Evolutionary conservation across 2,888 invertebrate genomes (phyloP), one percentile per base, ranked within the genome.

Genomic region (Drosophila gaucha): DNA sequence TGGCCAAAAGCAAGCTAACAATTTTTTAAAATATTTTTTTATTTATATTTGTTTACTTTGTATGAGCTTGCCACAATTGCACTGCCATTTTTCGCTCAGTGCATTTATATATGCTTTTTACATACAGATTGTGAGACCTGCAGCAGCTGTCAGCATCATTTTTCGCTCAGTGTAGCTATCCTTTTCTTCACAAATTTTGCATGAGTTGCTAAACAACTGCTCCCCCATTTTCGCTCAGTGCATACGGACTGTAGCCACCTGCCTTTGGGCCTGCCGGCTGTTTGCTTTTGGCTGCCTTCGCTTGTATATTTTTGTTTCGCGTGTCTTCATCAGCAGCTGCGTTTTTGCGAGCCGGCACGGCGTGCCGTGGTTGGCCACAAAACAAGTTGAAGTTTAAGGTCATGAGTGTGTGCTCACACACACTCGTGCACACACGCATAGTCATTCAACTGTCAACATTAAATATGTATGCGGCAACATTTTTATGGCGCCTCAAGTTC

Each of bases 301-400:
- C 60, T 59, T 46, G n/a, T 51, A 30, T 51, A 20, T 31, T 54
- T 10, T 31, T 54, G 14, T 54, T 68, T 67, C 33, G 76, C 58
- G 83, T 82, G 76, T 68, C 83, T 82, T 56, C 74, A 67, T 60
- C 65, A 44, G 63, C 80, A 76, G 64, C 79, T 67, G 74, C 82
- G 56, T 56, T 50, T 41, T 67, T 47, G 46, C 54, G 41, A 52
- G 41, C 41, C 72, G 57, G 55, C 75, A 58, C 43, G 52, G 38
- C 59, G 31, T 31, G 31, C 20, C 46, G 31, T 14, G 63, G 59
- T 39, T 72, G 35, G 69, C 65, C 64, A 59, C 70, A 66, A 77
- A 68, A 62, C 73, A 74, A 72, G 73, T 78, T 78, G 72, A 89
- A 89, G 86, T 89, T 86, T 86, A 86, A 86, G 86, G 89, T 89